Evolutionary conservation across 2,113 vertebrate species (phyloP), one percentile per base, ranked within the genome.

Genomic region (Salvelinus alpinus): DNA sequence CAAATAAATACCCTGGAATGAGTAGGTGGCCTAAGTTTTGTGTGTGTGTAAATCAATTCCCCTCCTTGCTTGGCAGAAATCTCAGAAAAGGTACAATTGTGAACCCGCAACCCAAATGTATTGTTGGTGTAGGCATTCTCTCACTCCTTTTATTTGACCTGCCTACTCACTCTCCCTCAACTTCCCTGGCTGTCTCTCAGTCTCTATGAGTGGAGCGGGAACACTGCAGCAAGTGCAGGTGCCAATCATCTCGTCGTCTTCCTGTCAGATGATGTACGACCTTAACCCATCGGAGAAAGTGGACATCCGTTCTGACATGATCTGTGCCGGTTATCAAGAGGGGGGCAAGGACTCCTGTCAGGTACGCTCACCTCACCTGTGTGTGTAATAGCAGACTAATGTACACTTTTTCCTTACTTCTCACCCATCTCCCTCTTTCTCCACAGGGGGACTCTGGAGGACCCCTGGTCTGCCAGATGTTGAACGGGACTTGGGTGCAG

Each of bases 331-430:
- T 68, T 91, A 64, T 76, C 84, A 86, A 64, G 2, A 82, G 38
- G 92, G 94, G 0, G 87, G 88, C 59, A 93, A 91, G 81, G 94
- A 94, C 85, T 89, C 94, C 72, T 94, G 93, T 86, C 93, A 94
- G 94, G 93, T 94, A 85, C n/a, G 62, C 64, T 75, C 54, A 51
- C 59, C 69, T 84, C 73, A 79, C 24, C 76, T 77, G 48, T 76
- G 75, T 78, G 38, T 54, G 51, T 54, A 18, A 54, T 54, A 54
- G 3, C 18, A 18, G 13, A 18, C 14, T 4, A 54, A 14, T 1
- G 5, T 54, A 1, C 1, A 13, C 51, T 54, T 54, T 54, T 18
- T 54, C 48, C 48, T 16, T 54, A 54, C 3, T 1, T 54, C 16
- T 54, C 4, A 22, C 44, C 29, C 20, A 31, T 31, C 22, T 51